phyloP scores from a whole-genome alignment of 2,888 invertebrate species.

The Lepetodrilus schrolli region DNA sequence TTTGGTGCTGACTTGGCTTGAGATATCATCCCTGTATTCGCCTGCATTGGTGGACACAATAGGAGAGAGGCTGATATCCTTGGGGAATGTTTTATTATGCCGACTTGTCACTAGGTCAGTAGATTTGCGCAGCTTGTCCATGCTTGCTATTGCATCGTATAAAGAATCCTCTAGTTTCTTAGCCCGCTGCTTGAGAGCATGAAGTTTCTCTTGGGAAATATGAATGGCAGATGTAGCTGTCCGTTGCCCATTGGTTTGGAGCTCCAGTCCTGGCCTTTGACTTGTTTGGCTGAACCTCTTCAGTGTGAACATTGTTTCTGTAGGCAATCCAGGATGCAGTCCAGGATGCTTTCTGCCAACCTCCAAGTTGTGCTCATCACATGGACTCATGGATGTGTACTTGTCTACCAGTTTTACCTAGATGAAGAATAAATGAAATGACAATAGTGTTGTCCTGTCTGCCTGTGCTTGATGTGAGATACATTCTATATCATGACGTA shows the following conservation, averaged over 20 bases:
- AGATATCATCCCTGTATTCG: background rate
- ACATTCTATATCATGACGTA: no score
- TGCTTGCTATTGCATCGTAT: slow-evolving; percentile 59
- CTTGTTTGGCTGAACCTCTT: slow-evolving; percentile 12
- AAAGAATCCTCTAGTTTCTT: slow-evolving; percentile 62
- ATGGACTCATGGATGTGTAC: background rate
- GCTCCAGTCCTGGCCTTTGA: background rate
- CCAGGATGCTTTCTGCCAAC: no score
- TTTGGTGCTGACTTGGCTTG: background rate
- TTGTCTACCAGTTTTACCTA: background rate
- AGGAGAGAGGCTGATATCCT: background rate
- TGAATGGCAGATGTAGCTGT: slow-evolving; percentile 43
- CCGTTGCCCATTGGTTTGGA: slow-evolving; percentile 3
- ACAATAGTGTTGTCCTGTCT: no score
- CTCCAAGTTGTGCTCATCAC: no score
- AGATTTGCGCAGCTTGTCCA: slow-evolving; percentile 55
- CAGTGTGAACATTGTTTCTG: background rate
- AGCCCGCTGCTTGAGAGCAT: slow-evolving; percentile 56
- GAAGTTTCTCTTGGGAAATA: slow-evolving; percentile 62
- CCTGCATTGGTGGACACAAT: background rate
- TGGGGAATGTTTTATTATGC: slow-evolving; percentile 4
- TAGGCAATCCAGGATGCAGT: no score
- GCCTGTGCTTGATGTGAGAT: no score
- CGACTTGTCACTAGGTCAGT: slow-evolving; percentile 52
- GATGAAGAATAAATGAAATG: no score